A percentile compares a stretch with the other conserved stretches of the same genome.
These are phyloP conservation scores for Ceramica pisi DNA, from an alignment of 2,888 invertebrate genomes.

Conservation along the genomic window DNA sequence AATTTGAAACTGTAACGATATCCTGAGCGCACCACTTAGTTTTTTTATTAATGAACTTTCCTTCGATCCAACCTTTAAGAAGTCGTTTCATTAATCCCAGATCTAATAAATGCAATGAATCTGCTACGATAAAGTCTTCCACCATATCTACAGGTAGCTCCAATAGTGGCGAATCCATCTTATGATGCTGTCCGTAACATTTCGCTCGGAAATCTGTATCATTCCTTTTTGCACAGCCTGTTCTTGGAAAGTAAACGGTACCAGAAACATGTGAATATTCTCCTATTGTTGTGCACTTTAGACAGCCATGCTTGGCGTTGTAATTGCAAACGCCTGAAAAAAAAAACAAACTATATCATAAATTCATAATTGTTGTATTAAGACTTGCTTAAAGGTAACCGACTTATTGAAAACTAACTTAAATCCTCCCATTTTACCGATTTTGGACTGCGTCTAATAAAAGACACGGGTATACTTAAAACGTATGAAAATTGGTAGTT, in stretches of 20 bases:
- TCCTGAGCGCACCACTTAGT: background rate
- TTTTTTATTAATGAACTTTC: background rate
- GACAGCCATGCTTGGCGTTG: constrained; percentile 10
- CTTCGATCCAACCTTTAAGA: background rate
- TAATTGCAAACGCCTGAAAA: constrained; percentile 7
- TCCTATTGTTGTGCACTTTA: background rate
- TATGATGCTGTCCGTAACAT: background rate
- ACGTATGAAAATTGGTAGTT: constrained; percentile 1
- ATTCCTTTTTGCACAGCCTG: background rate
- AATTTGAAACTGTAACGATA: background rate
- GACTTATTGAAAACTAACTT: background rate
- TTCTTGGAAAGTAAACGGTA: background rate
- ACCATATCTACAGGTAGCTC: background rate
- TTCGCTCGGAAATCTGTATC: background rate
- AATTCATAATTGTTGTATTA: background rate
- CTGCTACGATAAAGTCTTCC: background rate
- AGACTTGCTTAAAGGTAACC: constrained; percentile 2
- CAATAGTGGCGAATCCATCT: background rate
- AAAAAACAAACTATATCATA: background rate
- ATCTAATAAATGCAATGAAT: constrained; percentile 1
- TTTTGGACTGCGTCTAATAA: background rate
- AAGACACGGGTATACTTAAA: background rate
- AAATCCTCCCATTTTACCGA: background rate
- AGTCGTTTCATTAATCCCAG: background rate
- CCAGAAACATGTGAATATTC: background rate